Base-by-base conservation (phyloP, 2,797 vertebrate species). In the Salarias fasciatus region DNA sequence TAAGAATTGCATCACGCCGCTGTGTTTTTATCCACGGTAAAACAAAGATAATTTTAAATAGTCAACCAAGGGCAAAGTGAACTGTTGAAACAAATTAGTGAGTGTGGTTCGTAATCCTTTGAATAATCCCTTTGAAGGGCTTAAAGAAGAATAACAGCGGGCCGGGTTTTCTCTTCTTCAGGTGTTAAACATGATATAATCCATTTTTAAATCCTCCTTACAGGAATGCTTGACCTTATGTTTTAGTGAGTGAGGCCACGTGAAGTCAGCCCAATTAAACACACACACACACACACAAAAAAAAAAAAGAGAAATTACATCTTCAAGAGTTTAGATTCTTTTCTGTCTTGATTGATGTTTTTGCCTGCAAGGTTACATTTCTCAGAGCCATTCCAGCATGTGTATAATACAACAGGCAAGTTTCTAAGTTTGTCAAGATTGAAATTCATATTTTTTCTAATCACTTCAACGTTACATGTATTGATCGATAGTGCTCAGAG, bases 1-100 rank as follows among this genome's bases (percentile, higher is more conserved):
- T 64, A 53, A 52, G 30, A 47, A 63, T 18, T 33, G 12, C 46
- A 40, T 66, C 12, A 1, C 35, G 53, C 18, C 41, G 40, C 56
- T 15, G 30, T 62, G 68, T 53, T 79, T 73, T 69, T 50, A 53
- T 81, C 79, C 58, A 58, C 7, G 5, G 28, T 41, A 37, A 47
- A 12, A 0, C 36, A 56, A 46, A 62, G 68, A 60, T 63, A 2
- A 51, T 69, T 70, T 61, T 13, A 44, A 79, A 68, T 48, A 42
- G 61, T 48, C 12, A 12, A 46, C 31, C 30, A 30, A 52, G 46
- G 41, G 48, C 43, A 24, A 41, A 46, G 48, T 38, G 38, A 51
- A 37, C 14, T 33, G 37, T 52, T 41, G 51, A 51, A 61, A 35
- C 15, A 48, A 51, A 72, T 59, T 38, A 7, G 50, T 63, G 44